Percentiles rank a stretch among this genome's conserved stretches.
Evolutionary conservation across 2,797 vertebrate genomes (phyloP).

Genomic region (Thaleichthys pacificus): DNA sequence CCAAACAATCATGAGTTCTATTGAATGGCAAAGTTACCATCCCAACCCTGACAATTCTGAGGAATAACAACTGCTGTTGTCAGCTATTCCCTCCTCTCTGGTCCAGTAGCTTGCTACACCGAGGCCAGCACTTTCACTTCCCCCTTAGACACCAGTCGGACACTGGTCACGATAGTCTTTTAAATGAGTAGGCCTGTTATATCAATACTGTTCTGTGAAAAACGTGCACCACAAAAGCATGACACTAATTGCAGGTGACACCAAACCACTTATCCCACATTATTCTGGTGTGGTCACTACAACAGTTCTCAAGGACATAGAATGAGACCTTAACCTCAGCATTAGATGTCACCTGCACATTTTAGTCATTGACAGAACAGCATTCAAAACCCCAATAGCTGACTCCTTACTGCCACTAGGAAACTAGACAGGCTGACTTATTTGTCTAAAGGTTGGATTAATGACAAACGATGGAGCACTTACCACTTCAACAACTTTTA

Average conservation of each 20-base stretch:
- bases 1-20: background rate
- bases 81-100: background rate
- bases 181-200: background rate
- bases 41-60: background rate
- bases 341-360: too few relatives aligned
- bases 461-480: background rate
- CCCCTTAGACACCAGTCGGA: background rate
- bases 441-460: too few relatives aligned
- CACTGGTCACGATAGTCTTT: background rate
- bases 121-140: background rate
- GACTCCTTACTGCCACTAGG: too few relatives aligned
- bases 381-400: too few relatives aligned
- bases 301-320: too few relatives aligned
- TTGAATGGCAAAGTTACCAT: too few relatives aligned
- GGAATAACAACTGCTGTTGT: background rate
- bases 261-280: too few relatives aligned
- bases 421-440: too few relatives aligned
- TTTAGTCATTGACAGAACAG: too few relatives aligned
- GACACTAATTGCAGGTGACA: background rate
- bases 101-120: background rate
- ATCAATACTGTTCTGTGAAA: too few relatives aligned
- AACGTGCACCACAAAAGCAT: background rate
- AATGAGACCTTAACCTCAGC: too few relatives aligned
- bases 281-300: too few relatives aligned
- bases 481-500: conserved; percentile 10